These are phyloP conservation scores for Amphiprion ocellaris DNA, from an alignment of 2,113 vertebrate genomes.

Conservation along the genomic window DNA sequence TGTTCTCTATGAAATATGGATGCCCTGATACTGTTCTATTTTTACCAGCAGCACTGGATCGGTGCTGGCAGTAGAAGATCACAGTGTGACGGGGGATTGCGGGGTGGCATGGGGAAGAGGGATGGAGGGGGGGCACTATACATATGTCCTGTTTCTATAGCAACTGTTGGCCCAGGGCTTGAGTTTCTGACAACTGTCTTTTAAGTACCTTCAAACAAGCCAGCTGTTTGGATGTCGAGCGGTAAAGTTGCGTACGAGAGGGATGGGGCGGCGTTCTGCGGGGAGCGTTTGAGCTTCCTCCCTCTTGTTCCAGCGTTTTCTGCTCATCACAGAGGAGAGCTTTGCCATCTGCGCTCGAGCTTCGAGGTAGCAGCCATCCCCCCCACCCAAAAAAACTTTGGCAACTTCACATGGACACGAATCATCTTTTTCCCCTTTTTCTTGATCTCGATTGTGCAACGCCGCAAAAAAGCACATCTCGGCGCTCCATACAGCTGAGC, in stretches of 20 bases:
- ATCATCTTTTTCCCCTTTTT: neutral
- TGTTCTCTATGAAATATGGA: constrained; percentile 79
- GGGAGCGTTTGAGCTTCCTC: constrained; percentile 35
- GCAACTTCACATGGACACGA: constrained; percentile 14
- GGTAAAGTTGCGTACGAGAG: constrained; percentile 17
- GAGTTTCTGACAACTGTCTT: constrained; percentile 76
- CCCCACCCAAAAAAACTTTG: constrained; percentile 7
- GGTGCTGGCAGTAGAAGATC: constrained; percentile 80
- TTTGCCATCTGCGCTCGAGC: constrained; percentile 22
- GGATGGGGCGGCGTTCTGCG: constrained; percentile 14
- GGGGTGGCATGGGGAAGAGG: constrained; percentile 52
- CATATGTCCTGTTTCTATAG: constrained; percentile 84
- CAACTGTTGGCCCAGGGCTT: constrained; percentile 78
- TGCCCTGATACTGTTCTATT: constrained; percentile 82
- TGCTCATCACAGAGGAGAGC: constrained; percentile 15
- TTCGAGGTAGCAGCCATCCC: constrained; percentile 4
- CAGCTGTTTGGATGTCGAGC: constrained; percentile 61
- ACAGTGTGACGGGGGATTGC: constrained; percentile 77
- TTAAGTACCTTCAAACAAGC: constrained; percentile 70
- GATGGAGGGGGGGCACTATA: constrained; percentile 54
- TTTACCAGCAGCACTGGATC: constrained; percentile 79
- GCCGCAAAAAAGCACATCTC: neutral
- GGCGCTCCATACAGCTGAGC: constrained; percentile 3
- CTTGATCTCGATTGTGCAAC: neutral
- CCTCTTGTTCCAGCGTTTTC: constrained; percentile 49